phyloP scores from a whole-genome alignment of 64 coral and sea anemone species.

The Stylophora pistillata region DNA sequence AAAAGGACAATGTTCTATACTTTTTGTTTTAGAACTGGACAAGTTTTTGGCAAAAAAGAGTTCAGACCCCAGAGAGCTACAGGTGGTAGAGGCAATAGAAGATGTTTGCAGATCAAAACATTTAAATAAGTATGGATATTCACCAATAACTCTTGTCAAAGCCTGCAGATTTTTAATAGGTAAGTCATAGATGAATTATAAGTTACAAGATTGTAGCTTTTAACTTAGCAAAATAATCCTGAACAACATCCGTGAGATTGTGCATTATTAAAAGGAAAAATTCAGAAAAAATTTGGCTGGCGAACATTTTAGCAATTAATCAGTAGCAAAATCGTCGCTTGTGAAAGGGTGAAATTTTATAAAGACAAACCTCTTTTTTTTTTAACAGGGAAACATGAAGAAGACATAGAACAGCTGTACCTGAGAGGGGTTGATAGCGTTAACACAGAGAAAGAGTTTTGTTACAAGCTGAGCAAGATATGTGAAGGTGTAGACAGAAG shows the following conservation, averaged over 20 bases:
- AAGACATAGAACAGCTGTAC: conserved; percentile 87
- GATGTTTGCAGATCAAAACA: conserved; percentile 80
- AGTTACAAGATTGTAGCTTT: too few species aligned
- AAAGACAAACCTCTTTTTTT: not conserved
- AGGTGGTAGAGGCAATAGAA: conserved; percentile 92
- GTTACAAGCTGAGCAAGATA: conserved; percentile 84
- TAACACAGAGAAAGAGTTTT: conserved; percentile 78
- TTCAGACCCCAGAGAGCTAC: conserved; percentile 87
- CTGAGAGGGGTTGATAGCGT: conserved; percentile 9
- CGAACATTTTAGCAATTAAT: too few species aligned
- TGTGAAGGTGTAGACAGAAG: conserved; percentile 93
- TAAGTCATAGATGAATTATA: conserved; percentile 26
- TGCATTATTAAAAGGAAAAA: too few species aligned
- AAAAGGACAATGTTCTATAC: not conserved
- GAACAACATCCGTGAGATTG: too few species aligned
- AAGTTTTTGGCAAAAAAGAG: conserved; percentile 87
- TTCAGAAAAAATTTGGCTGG: too few species aligned
- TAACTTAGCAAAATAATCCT: not conserved
- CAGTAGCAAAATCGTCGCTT: too few species aligned
- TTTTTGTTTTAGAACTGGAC: conserved; percentile 64
- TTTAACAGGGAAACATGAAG: conserved; percentile 87
- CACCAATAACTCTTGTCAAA: conserved; percentile 82
- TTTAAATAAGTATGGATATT: conserved; percentile 84
- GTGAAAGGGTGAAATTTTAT: not conserved
- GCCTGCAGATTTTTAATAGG: conserved; percentile 89